Evolutionary conservation across 2,888 invertebrate species (phyloP).

Genomic region (Cephus pygmeus): DNA sequence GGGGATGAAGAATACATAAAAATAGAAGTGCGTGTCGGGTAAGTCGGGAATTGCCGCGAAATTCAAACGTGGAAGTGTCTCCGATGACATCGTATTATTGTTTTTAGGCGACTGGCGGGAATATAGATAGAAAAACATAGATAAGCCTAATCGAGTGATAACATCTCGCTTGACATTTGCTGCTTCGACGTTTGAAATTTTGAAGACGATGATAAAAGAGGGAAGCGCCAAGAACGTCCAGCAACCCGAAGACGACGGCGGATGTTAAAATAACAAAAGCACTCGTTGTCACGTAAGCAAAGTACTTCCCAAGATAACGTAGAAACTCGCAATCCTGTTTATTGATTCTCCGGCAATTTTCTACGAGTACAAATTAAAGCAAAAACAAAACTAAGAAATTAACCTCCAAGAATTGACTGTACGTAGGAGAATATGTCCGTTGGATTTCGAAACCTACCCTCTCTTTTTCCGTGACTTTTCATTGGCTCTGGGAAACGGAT

Average conservation of each 20-base stretch:
- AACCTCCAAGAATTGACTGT: background rate
- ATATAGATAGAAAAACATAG: background rate
- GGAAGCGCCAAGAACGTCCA: background rate
- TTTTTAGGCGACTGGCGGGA: background rate
- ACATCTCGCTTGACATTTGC: background rate
- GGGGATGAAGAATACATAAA: background rate
- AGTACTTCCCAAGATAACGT: background rate
- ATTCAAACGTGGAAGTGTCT: background rate
- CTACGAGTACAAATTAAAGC: background rate
- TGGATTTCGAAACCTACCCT: background rate
- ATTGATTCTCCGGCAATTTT: background rate
- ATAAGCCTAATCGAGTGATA: background rate
- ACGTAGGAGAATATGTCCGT: background rate
- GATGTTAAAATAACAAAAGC: background rate
- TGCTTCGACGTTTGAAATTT: background rate
- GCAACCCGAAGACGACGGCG: background rate
- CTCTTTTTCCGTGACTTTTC: background rate
- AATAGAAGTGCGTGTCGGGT: background rate
- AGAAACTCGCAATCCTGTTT: background rate
- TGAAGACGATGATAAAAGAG: background rate
- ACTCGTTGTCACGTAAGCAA: background rate
- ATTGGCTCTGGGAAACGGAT: background rate
- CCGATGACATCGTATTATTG: background rate
- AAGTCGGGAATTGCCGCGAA: background rate
- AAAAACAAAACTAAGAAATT: background rate